Percentiles rank a stretch among this genome's conserved stretches.
Conservation (phyloP, 1,140 invertebrate species). For the Aphaenogaster floridana region DNA sequence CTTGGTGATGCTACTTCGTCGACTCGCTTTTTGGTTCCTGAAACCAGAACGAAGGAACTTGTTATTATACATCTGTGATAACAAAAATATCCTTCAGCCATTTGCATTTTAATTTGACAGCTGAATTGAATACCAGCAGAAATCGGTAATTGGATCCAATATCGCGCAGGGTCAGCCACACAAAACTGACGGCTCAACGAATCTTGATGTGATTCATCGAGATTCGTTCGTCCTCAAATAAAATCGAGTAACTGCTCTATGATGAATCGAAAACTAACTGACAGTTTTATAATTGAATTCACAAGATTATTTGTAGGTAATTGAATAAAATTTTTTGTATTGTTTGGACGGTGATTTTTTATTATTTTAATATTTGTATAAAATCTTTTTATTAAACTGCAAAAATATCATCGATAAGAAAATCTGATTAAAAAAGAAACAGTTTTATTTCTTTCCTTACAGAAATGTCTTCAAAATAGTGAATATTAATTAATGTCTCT, state of each 20-base stretch:
- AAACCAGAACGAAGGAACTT: conserved; percentile 74
- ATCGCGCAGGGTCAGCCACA: background rate
- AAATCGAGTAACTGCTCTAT: conserved; percentile 34
- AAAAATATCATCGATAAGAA: background rate
- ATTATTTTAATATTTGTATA: background rate
- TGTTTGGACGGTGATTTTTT: background rate
- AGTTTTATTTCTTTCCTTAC: background rate
- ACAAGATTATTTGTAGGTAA: background rate
- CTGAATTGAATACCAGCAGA: conserved; percentile 60
- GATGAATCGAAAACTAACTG: background rate
- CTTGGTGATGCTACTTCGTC: conserved; percentile 83
- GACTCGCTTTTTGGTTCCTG: conserved; percentile 83
- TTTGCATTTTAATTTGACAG: conserved; percentile 66
- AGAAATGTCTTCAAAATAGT: background rate
- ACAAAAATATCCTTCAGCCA: conserved; percentile 33
- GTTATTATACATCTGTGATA: conserved; percentile 65
- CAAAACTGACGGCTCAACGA: conserved; percentile 54
- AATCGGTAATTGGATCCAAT: conserved; percentile 65
- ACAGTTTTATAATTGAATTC: background rate
- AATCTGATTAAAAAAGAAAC: background rate
- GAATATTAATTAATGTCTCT: too few relatives aligned
- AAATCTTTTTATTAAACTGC: background rate
- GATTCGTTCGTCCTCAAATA: background rate
- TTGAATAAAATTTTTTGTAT: conserved; percentile 9
- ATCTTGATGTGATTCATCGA: conserved; percentile 58